Conservation (phyloP, 2,113 vertebrate species). For the Hemicordylus capensis region DNA sequence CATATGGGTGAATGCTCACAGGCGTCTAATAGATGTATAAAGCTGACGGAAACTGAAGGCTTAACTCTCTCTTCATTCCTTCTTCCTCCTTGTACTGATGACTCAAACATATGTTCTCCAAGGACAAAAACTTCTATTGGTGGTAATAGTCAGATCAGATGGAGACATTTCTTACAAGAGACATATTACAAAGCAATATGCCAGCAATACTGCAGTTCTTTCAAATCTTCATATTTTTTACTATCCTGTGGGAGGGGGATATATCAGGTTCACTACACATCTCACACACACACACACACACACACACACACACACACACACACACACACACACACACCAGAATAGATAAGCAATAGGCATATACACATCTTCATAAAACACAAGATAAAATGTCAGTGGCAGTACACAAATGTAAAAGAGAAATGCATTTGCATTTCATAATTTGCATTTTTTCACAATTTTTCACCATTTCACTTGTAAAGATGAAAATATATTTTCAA, state of each 20-base stretch:
- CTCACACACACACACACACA: background rate
- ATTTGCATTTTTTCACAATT: conserved; percentile 27
- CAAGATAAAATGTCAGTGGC: background rate
- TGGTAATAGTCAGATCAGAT: conserved; percentile 12
- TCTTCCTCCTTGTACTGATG: conserved; percentile 25
- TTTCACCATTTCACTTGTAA: conserved; percentile 12
- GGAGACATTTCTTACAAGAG: conserved; percentile 32
- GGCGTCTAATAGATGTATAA: background rate
- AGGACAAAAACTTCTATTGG: conserved; percentile 34
- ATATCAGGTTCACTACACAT: background rate
- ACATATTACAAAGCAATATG: conserved; percentile 27
- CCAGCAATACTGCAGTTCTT: conserved; percentile 40
- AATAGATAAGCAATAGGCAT: no score
- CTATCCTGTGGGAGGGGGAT: conserved; percentile 15
- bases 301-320: background rate
- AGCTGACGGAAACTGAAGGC: conserved; percentile 4
- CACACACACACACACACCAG: background rate
- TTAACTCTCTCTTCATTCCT: conserved; percentile 14
- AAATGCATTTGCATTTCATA: background rate
- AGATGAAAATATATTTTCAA: conserved; percentile 5
- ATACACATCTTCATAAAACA: background rate
- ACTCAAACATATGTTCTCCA: conserved; percentile 33
- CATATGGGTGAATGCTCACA: background rate
- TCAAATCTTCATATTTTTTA: conserved; percentile 17
- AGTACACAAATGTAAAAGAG: background rate